Percentiles rank a stretch among this genome's conserved stretches.
phyloP scores from a whole-genome alignment of 2,113 vertebrate species.

The Clarias gariepinus region DNA sequence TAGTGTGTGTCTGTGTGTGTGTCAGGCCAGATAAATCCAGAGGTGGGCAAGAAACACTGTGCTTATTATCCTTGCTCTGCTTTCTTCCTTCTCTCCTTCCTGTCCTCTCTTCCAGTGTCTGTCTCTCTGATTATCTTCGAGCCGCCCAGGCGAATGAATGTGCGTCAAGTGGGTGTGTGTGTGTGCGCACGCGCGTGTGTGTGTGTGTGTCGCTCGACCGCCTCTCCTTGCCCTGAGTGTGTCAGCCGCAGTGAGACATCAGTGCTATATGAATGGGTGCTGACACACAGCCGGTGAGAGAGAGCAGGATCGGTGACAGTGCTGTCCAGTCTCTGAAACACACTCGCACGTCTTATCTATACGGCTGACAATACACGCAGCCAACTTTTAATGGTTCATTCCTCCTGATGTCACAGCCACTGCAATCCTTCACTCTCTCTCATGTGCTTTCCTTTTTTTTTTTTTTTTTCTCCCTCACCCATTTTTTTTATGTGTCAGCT shows the following conservation, averaged over 20 bases:
- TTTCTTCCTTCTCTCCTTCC: conserved; percentile 34
- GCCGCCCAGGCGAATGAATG: conserved; percentile 27
- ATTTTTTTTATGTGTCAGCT: background rate
- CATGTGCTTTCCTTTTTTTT: background rate
- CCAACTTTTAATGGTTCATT: conserved; percentile 53
- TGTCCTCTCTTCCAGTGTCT: conserved; percentile 38
- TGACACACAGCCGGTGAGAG: conserved; percentile 45
- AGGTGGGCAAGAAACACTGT: conserved; percentile 27
- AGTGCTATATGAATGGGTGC: conserved; percentile 40
- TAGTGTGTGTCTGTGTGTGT: conserved; percentile 26
- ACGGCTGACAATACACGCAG: conserved; percentile 50
- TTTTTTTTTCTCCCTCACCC: background rate
- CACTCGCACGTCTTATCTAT: conserved; percentile 34
- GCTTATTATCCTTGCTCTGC: conserved; percentile 34
- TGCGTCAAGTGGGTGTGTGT: background rate
- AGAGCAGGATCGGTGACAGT: conserved; percentile 45
- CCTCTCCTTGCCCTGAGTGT: conserved; percentile 11
- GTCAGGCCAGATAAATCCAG: conserved; percentile 26
- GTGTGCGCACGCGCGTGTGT: background rate
- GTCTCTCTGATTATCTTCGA: conserved; percentile 43
- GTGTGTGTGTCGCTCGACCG: background rate
- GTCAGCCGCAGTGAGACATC: conserved; percentile 55
- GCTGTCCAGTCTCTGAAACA: conserved; percentile 49
- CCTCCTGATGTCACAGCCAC: conserved; percentile 46
- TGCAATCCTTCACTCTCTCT: background rate